Evolutionary conservation across 2,113 vertebrate species (phyloP), one percentile per base, ranked within the genome.

Genomic region (Struthio camelus): DNA sequence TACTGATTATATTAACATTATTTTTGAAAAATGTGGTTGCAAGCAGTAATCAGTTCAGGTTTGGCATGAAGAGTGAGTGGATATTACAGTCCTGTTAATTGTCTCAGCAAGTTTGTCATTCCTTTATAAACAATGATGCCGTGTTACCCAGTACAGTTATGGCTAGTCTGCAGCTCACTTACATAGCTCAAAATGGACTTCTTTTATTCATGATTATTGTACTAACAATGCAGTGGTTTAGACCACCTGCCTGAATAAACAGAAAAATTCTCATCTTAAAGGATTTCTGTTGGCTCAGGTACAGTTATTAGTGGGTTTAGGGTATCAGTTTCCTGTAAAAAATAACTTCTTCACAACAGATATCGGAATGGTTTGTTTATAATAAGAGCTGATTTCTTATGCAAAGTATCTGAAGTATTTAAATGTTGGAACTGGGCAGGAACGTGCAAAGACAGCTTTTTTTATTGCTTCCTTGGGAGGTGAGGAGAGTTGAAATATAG

Each of bases 1-100:
- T 93, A 81, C 53, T 77, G 88, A 77, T 95, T 72, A 42, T 64
- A 85, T 80, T 84, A 84, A 80, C 50, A 46, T 38, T 91, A 11
- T 73, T 94, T 95, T 81, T 92, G 88, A 92, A 73, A 97, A 94
- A 93, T 87, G 66, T 4, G 19, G 40, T 70, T 53, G 10, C 65
- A 80, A 90, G 58, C 48, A 88, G 36, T 72, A 93, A 93, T 95
- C 73, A 14, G 22, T 38, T 90, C 62, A 58, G 88, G n/a, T 56
- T 77, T 96, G 88, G 54, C 75, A 69, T 5, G 40, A 89, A 73
- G 50, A 34, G 23, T 67, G 69, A 78, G 16, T 58, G 56, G 42
- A 78, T 62, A 87, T 84, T 80, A 42, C 44, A 79, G 6, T 30
- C 67, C 75, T 92, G 7, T 67, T 92, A 91, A 90, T 95, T 95